Conservation (phyloP, 2,888 invertebrate genomes). For the Zeuzera pyrina region DNA sequence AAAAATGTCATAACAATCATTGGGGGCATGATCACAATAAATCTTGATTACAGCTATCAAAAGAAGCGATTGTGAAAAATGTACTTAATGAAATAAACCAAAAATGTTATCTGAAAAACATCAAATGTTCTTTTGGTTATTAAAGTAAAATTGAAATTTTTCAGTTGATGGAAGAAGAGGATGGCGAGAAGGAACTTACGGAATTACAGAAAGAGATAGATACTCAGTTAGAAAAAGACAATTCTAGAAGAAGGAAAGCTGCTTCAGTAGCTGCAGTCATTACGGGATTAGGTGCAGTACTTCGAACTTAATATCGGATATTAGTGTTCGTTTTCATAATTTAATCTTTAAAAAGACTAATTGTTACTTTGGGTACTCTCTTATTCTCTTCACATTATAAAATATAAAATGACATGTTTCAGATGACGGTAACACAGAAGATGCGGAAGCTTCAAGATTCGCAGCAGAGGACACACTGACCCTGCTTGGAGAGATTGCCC, state of each 20-base stretch:
- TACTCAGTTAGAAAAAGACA: constrained; percentile 80
- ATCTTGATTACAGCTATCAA: too few species aligned
- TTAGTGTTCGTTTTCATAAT: too few species aligned
- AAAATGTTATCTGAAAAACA: too few species aligned
- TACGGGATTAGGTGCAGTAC: neutral
- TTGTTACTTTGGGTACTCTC: too few species aligned
- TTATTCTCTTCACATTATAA: too few species aligned
- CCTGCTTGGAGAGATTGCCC: constrained; percentile 49
- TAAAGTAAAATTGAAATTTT: constrained; percentile 14
- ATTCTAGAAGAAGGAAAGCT: constrained; percentile 48
- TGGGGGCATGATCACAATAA: too few species aligned
- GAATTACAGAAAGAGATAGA: constrained; percentile 92
- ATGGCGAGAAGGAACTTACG: constrained; percentile 78
- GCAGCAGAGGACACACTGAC: constrained; percentile 53
- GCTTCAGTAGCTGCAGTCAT: constrained; percentile 4
- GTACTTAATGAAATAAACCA: too few species aligned
- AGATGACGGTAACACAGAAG: constrained; percentile 35
- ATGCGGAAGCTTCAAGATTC: constrained; percentile 53
- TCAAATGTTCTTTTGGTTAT: neutral
- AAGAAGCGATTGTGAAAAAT: too few species aligned
- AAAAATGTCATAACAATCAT: too few species aligned
- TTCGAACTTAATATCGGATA: too few species aligned
- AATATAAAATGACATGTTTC: constrained; percentile 6
- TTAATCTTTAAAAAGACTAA: too few species aligned
- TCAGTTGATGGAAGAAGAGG: constrained; percentile 71